These are phyloP conservation scores for Acestrorhynchus altus DNA, from an alignment of 2,797 vertebrate genomes.

Conservation along the genomic window DNA sequence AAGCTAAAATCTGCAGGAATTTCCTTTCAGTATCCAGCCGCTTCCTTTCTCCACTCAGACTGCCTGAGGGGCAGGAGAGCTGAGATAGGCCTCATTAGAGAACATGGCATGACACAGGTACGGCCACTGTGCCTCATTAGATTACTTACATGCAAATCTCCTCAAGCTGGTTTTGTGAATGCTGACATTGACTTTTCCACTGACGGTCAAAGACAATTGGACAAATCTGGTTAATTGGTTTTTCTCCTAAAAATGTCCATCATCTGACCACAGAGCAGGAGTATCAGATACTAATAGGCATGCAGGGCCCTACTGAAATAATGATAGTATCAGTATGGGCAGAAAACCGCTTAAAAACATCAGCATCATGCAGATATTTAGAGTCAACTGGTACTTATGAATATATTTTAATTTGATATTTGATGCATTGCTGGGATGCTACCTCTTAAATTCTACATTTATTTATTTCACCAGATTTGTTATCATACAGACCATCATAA, in stretches of 20 bases:
- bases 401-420: too few species aligned
- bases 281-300: background rate
- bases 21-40: slow-evolving; percentile 9
- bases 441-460: too few species aligned
- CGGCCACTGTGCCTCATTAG: slow-evolving; percentile 5
- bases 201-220: background rate
- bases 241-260: background rate
- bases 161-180: background rate
- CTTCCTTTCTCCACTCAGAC: slow-evolving; percentile 17
- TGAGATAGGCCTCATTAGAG: slow-evolving; percentile 32
- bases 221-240: background rate
- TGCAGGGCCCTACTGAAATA: too few species aligned
- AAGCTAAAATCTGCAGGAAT: slow-evolving; percentile 27
- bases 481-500: too few species aligned
- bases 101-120: slow-evolving; percentile 10
- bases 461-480: too few species aligned
- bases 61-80: background rate
- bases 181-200: slow-evolving; percentile 7
- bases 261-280: background rate
- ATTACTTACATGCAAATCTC: slow-evolving; percentile 30
- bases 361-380: too few species aligned
- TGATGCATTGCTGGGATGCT: too few species aligned
- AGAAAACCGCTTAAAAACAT: too few species aligned
- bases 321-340: too few species aligned
- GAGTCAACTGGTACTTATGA: too few species aligned